Percentiles rank a stretch among this genome's conserved stretches.
Conservation (phyloP, 1,140 invertebrate genomes). For the Cyphomyrmex costatus region DNA sequence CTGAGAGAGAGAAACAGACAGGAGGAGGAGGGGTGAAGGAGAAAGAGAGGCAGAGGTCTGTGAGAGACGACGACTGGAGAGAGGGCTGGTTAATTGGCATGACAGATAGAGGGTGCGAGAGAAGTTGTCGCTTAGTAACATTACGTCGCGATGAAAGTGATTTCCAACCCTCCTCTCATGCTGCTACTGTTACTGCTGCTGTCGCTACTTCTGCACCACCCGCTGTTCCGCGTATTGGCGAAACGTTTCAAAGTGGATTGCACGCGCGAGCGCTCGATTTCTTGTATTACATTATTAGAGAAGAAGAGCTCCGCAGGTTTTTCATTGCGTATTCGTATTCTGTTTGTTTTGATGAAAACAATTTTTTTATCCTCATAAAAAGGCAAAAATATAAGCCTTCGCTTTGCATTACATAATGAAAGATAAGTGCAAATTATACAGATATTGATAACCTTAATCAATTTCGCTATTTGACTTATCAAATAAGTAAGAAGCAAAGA, state of each 20-base stretch:
- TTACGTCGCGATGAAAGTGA: slow-evolving; percentile 84
- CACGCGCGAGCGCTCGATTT: slow-evolving; percentile 59
- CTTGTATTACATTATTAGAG: slow-evolving; percentile 63
- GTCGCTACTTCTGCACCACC: slow-evolving; percentile 41
- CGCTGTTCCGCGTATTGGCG: slow-evolving; percentile 55
- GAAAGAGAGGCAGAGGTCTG: slow-evolving; percentile 35
- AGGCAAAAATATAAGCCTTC: not conserved
- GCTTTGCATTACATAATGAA: not conserved
- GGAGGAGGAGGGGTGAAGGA: slow-evolving; percentile 27
- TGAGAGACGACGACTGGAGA: slow-evolving; percentile 67
- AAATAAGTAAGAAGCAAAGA: not conserved
- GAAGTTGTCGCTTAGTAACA: slow-evolving; percentile 85
- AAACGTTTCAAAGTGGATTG: slow-evolving; percentile 62
- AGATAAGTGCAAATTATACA: not conserved
- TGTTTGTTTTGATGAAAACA: slow-evolving; percentile 18
- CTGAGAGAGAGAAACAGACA: not conserved
- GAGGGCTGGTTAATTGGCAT: slow-evolving; percentile 83
- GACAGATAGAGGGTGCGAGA: slow-evolving; percentile 85
- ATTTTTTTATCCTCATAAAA: not conserved
- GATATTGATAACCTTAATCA: not conserved
- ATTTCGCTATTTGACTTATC: not conserved
- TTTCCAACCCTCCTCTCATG: slow-evolving; percentile 73
- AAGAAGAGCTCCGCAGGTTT: slow-evolving; percentile 32
- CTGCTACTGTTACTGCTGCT: slow-evolving; percentile 28
- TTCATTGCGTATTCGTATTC: not conserved